Conservation (phyloP, 64 coral and sea anemone species). For the Montipora cactus region DNA sequence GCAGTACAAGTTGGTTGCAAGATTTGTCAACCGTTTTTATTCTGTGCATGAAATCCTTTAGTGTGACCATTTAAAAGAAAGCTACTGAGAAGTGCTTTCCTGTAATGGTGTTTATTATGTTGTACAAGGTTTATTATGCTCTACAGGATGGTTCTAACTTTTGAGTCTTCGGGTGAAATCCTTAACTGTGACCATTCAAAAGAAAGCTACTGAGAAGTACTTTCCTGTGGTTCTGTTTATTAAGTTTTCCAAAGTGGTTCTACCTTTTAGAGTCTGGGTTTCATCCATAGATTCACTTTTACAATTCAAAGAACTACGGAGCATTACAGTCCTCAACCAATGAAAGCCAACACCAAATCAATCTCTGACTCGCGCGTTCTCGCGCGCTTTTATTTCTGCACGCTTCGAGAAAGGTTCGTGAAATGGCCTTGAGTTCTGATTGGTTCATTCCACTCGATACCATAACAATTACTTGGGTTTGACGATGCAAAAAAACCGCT, state of each 20-base stretch:
- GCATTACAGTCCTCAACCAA: too few relatives aligned
- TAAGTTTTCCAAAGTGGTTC: not conserved
- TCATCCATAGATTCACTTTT: too few relatives aligned
- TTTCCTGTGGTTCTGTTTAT: not conserved
- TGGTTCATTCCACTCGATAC: too few relatives aligned
- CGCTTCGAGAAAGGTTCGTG: too few relatives aligned
- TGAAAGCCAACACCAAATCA: too few relatives aligned
- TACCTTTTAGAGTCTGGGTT: too few relatives aligned
- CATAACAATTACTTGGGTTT: too few relatives aligned
- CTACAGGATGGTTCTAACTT: not conserved
- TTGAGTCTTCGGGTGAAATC: not conserved
- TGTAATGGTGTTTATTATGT: not conserved
- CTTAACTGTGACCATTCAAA: not conserved
- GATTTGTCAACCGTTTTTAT: not conserved
- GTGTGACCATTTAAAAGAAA: not conserved
- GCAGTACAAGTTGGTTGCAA: not conserved
- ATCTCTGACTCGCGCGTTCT: too few relatives aligned
- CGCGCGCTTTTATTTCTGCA: too few relatives aligned
- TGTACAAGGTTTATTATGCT: not conserved
- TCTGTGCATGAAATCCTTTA: not conserved
- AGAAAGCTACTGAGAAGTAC: not conserved
- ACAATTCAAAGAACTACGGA: too few relatives aligned
- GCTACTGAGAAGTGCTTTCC: not conserved
- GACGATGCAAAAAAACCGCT: too few relatives aligned
- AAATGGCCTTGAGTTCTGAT: too few relatives aligned